Conservation (phyloP, 2,797 vertebrate genomes). For the Natrix natrix region DNA sequence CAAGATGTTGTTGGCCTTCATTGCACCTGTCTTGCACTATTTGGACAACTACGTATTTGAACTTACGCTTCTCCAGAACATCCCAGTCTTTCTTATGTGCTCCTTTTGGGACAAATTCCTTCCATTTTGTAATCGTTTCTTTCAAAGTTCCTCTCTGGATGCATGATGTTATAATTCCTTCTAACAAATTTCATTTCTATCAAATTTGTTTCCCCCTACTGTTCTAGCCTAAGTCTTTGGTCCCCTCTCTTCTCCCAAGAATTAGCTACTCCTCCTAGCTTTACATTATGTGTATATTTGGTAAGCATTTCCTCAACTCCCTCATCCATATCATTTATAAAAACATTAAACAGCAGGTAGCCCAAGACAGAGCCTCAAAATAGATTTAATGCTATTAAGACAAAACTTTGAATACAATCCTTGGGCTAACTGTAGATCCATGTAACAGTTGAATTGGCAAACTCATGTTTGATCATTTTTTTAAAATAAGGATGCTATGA, state of each 20-base stretch:
- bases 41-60: not conserved
- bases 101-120: not conserved
- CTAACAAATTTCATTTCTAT: not conserved
- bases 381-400: not conserved
- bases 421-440: not conserved
- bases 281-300: not conserved
- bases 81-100: not conserved
- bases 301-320: not conserved
- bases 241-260: not conserved
- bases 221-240: not conserved
- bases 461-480: not conserved
- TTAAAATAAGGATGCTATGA: not conserved
- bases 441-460: not conserved
- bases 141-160: not conserved
- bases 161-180: not conserved
- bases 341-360: not conserved
- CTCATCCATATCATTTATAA: not conserved
- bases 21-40: not conserved
- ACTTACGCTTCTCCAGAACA: not conserved
- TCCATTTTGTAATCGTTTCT: not conserved
- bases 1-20: not conserved
- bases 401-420: not conserved
- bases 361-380: not conserved
- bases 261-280: not conserved
- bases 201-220: not conserved